These are phyloP conservation scores for Mycetomoellerius zeteki DNA, from an alignment of 1,140 invertebrate species.

Conservation along the genomic window DNA sequence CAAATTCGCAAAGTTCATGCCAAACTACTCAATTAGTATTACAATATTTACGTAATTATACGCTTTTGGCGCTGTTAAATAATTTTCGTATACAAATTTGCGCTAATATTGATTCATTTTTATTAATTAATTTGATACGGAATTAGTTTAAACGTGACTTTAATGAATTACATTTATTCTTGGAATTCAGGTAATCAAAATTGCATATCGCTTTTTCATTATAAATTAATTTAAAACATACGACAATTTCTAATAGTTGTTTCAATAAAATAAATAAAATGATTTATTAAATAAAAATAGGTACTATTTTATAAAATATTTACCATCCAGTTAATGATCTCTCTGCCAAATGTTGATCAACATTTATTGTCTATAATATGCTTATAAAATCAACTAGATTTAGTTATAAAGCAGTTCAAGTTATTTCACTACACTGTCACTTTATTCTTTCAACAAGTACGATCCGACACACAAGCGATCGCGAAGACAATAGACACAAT, in stretches of 20 bases:
- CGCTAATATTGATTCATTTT: slow-evolving; percentile 36
- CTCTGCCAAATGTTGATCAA: not conserved
- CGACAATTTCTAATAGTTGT: not conserved
- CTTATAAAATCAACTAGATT: not conserved
- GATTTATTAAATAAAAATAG: slow-evolving; percentile 23
- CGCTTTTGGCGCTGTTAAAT: slow-evolving; percentile 17
- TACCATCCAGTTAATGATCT: slow-evolving; percentile 15
- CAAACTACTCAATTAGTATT: not conserved
- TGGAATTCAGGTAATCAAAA: not conserved
- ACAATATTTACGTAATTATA: slow-evolving; percentile 37
- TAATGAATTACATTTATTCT: slow-evolving; percentile 4
- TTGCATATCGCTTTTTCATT: not conserved
- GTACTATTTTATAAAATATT: slow-evolving; percentile 40
- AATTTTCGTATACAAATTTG: slow-evolving; percentile 11
- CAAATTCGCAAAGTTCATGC: not conserved
- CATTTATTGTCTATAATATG: not conserved
- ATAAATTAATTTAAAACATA: slow-evolving; percentile 29
- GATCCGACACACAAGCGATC: slow-evolving; percentile 79
- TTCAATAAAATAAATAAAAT: slow-evolving; percentile 4
- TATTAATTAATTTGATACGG: slow-evolving; percentile 11
- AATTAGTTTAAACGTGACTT: slow-evolving; percentile 18
- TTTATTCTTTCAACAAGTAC: slow-evolving; percentile 43
- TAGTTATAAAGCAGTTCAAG: not conserved
- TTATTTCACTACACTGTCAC: slow-evolving; percentile 36
- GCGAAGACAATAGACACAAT: slow-evolving; percentile 82